Conservation (phyloP, 2,113 vertebrate species). For the Osmerus mordax region DNA sequence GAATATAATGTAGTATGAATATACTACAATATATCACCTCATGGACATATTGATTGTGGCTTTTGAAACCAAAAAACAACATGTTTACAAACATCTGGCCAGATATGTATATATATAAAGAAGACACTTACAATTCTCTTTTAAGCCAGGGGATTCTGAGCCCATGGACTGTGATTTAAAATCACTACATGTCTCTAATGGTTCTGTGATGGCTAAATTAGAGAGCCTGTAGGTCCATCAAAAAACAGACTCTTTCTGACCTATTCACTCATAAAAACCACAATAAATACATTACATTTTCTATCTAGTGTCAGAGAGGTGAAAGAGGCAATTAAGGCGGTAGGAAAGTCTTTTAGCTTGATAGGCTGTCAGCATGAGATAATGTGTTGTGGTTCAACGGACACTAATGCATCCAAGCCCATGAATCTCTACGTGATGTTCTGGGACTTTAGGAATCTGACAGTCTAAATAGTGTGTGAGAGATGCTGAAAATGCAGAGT, state of each 20-base stretch:
- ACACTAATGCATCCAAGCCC: conserved; percentile 12
- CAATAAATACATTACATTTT: neutral
- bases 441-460: conserved; percentile 1
- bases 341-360: conserved; percentile 26
- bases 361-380: conserved; percentile 18
- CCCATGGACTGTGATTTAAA: neutral
- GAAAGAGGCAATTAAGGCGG: conserved; percentile 18
- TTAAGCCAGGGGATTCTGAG: neutral
- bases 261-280: neutral
- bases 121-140: neutral
- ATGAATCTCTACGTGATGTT: neutral
- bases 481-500: no score
- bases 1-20: no score
- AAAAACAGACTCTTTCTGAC: neutral
- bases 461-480: neutral
- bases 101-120: no score
- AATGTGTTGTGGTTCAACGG: conserved; percentile 17
- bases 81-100: no score
- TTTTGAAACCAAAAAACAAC: no score
- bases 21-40: no score
- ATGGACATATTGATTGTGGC: no score
- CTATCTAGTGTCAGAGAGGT: conserved; percentile 16
- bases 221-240: neutral
- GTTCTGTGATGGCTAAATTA: neutral
- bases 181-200: neutral